These are phyloP conservation scores for Dioctria linearis DNA, from an alignment of 2,888 invertebrate species.

Conservation along the genomic window DNA sequence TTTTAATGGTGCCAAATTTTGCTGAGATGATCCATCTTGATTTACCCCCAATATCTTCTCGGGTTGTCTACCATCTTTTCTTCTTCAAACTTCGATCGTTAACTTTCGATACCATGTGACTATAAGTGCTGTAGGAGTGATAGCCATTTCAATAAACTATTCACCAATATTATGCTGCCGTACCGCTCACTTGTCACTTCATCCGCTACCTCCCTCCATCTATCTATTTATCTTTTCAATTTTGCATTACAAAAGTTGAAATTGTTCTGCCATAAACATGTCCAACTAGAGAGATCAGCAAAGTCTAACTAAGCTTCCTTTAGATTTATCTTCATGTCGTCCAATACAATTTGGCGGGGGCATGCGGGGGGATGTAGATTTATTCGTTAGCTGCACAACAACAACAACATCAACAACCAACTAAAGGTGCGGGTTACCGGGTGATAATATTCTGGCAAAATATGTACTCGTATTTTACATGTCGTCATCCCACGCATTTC, in stretches of 20 bases:
- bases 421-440: conserved; percentile 7
- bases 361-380: conserved; percentile 17
- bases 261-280: conserved; percentile 49
- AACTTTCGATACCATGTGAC: too few relatives aligned
- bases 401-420: neutral
- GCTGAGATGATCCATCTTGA: conserved; percentile 19
- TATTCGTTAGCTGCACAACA: conserved; percentile 3
- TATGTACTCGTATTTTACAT: neutral
- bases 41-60: too few relatives aligned
- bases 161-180: too few relatives aligned
- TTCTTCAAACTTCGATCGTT: too few relatives aligned
- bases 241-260: conserved; percentile 44
- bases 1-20: conserved; percentile 39
- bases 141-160: too few relatives aligned
- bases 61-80: too few relatives aligned
- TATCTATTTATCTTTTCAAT: conserved; percentile 50
- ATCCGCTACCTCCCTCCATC: neutral
- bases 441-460: conserved; percentile 28
- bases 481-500: conserved; percentile 31
- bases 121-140: too few relatives aligned
- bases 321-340: conserved; percentile 41
- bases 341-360: neutral
- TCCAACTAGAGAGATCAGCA: neutral
- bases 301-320: conserved; percentile 13
- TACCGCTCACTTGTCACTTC: too few relatives aligned